A percentile compares a stretch with the other conserved stretches of the same genome.
These are phyloP conservation scores for Synergus laeviventris DNA, from an alignment of 2,888 invertebrate species.

Conservation along the genomic window DNA sequence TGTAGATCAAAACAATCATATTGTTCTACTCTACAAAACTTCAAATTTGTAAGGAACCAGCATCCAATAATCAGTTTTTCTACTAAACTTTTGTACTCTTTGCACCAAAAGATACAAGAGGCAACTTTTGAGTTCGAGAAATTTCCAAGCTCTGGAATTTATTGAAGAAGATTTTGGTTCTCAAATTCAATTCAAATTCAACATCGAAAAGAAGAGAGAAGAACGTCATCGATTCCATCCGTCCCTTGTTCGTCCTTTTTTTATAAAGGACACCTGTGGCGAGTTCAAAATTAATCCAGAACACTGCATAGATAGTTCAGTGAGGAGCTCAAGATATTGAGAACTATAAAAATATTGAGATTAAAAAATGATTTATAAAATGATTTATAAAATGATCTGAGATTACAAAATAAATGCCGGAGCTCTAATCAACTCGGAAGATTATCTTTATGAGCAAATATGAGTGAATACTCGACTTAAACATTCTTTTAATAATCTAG, in stretches of 20 bases:
- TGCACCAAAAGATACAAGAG: constrained; percentile 30
- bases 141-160: background rate
- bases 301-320: constrained; percentile 11
- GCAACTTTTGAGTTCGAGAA: constrained; percentile 43
- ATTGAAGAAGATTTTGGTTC: background rate
- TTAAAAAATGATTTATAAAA: background rate
- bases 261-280: constrained; percentile 26
- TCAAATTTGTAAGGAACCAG: background rate
- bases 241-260: constrained; percentile 43
- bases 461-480: constrained; percentile 9
- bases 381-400: constrained; percentile 5
- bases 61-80: background rate
- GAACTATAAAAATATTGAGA: constrained; percentile 1
- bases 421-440: constrained; percentile 32
- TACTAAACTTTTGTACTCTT: constrained; percentile 28
- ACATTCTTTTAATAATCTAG: background rate
- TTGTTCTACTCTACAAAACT: background rate
- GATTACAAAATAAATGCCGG: constrained; percentile 18
- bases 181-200: background rate
- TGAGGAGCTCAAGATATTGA: constrained; percentile 15
- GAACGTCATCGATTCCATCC: constrained; percentile 41
- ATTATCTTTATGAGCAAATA: constrained; percentile 17
- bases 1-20: background rate
- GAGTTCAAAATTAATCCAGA: constrained; percentile 2
- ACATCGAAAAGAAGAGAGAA: constrained; percentile 44